These are phyloP conservation scores for Arctocebus calabarensis DNA, from an alignment of 2,797 vertebrate genomes.

Conservation along the genomic window DNA sequence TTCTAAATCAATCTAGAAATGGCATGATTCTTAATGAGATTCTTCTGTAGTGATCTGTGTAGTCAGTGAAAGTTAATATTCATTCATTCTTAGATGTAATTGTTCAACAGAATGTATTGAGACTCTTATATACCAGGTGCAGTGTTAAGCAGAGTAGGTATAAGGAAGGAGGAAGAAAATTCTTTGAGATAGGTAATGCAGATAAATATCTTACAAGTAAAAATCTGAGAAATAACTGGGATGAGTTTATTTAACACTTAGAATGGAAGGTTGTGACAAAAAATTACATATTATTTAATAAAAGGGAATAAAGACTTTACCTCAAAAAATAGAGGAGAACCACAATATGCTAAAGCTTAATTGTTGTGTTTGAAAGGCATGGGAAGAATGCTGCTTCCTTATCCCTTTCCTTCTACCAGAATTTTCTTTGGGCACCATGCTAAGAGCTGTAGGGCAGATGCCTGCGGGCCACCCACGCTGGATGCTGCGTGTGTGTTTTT, in stretches of 20 bases:
- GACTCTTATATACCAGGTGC: not conserved
- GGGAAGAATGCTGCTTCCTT: not conserved
- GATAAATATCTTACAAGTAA: not conserved
- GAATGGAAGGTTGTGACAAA: not conserved
- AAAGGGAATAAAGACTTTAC: not conserved
- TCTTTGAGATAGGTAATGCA: not conserved
- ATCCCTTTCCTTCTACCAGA: not conserved
- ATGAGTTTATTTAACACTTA: not conserved
- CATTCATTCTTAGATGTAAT: slow-evolving; percentile 5
- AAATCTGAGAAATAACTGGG: slow-evolving; percentile 4
- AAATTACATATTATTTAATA: not conserved
- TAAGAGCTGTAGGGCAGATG: not conserved
- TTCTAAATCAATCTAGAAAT: not conserved
- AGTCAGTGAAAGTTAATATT: slow-evolving; percentile 8
- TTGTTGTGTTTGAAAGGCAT: not conserved
- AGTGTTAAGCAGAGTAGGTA: not conserved
- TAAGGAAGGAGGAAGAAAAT: not conserved
- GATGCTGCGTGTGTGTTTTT: not conserved
- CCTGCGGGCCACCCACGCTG: not conserved
- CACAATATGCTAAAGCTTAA: not conserved
- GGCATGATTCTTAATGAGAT: not conserved
- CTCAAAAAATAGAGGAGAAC: not conserved
- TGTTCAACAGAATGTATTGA: not conserved
- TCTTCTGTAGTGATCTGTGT: not conserved
- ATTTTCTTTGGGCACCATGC: not conserved